Conservation (phyloP, 2,888 invertebrate genomes). For the Scaptomyza polygonia region DNA sequence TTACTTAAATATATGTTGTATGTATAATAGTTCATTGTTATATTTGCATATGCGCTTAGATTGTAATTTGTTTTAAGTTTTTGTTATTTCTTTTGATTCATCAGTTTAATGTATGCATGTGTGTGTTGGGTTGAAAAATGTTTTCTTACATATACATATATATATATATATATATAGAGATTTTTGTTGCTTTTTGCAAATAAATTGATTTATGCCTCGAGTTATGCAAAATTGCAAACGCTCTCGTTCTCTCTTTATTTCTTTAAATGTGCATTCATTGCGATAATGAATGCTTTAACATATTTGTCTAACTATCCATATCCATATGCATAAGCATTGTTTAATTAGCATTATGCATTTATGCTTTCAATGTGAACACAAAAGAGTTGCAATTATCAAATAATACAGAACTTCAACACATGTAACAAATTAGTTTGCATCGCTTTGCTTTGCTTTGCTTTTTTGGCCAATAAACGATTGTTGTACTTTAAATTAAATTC, state of each 20-base stretch:
- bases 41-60: slow-evolving; percentile 74
- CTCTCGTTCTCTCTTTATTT: slow-evolving; percentile 8
- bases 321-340: slow-evolving; percentile 63
- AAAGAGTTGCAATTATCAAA: slow-evolving; percentile 55
- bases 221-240: slow-evolving; percentile 54
- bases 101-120: slow-evolving; percentile 43
- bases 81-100: slow-evolving; percentile 59
- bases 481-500: slow-evolving; percentile 71
- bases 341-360: slow-evolving; percentile 58
- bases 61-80: slow-evolving; percentile 73
- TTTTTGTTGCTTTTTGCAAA: slow-evolving; percentile 49
- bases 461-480: slow-evolving; percentile 69
- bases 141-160: slow-evolving; percentile 32
- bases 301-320: slow-evolving; percentile 73
- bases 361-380: slow-evolving; percentile 70
- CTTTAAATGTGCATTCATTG: slow-evolving; percentile 50
- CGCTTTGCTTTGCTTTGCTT: slow-evolving; percentile 14
- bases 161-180: slow-evolving; percentile 10
- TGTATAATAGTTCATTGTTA: slow-evolving; percentile 79
- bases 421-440: slow-evolving; percentile 42
- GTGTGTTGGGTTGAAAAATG: slow-evolving; percentile 31
- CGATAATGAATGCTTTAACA: slow-evolving; percentile 70
- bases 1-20: slow-evolving; percentile 72
- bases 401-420: slow-evolving; percentile 47
- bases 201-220: slow-evolving; percentile 76